phyloP scores from a whole-genome alignment of 2,888 invertebrate genomes.

The Rhingia campestris region DNA sequence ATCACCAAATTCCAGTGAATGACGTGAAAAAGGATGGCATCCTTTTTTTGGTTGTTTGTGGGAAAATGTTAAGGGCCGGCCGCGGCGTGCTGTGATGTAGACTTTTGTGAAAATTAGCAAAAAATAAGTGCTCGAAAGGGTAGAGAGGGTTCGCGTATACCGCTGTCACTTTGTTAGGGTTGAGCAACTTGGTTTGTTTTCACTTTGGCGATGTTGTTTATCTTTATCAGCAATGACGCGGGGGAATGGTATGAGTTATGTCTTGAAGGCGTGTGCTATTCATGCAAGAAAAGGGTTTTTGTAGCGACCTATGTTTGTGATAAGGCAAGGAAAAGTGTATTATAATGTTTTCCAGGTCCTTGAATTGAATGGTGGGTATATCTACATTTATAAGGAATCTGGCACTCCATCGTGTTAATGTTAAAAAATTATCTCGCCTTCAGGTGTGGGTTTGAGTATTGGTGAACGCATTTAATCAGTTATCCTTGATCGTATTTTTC shows the following conservation, averaged over 20 bases:
- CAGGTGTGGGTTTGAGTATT: no score
- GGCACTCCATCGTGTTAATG: no score
- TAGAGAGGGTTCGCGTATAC: not conserved
- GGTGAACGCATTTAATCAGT: no score
- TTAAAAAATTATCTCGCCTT: no score
- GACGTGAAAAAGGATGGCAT: not conserved
- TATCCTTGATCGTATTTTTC: no score
- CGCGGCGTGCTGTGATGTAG: constrained; percentile 10
- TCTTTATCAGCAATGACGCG: constrained; percentile 37
- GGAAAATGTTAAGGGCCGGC: constrained; percentile 32
- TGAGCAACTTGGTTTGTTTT: constrained; percentile 57
- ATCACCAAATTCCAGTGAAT: constrained; percentile 43
- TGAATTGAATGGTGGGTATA: not conserved
- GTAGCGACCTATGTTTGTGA: constrained; percentile 21
- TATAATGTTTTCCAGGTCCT: not conserved
- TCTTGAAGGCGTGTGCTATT: no score
- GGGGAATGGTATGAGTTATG: constrained; percentile 37
- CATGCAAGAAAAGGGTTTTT: not conserved
- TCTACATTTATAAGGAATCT: no score
- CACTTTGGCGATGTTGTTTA: constrained; percentile 55
- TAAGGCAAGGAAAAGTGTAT: constrained; percentile 18
- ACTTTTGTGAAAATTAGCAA: constrained; percentile 62
- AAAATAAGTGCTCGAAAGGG: constrained; percentile 51
- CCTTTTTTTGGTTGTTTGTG: no score
- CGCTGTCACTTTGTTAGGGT: constrained; percentile 37